Conservation (phyloP, 2,888 invertebrate species). For the Dioctria rufipes region DNA sequence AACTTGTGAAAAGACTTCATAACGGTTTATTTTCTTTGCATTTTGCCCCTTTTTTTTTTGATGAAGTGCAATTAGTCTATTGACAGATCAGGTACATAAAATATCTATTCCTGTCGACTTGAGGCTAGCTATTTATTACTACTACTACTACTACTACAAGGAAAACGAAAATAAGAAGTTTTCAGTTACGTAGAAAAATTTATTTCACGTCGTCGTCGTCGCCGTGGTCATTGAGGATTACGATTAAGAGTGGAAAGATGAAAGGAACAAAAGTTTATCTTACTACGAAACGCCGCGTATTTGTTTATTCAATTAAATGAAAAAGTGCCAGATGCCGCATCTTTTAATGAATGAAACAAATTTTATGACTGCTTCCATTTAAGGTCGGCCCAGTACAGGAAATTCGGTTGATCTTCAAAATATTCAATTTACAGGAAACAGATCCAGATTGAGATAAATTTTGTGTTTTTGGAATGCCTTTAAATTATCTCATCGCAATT, state of each 20-base stretch:
- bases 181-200: no score
- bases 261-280: slow-evolving; percentile 32
- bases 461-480: not conserved
- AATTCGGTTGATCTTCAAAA: slow-evolving; percentile 22
- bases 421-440: slow-evolving; percentile 9
- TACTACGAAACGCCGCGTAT: not conserved
- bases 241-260: slow-evolving; percentile 22
- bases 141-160: no score
- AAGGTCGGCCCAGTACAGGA: slow-evolving; percentile 9
- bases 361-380: slow-evolving; percentile 38
- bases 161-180: no score
- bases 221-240: no score
- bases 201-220: no score
- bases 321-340: slow-evolving; percentile 38
- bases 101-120: not conserved
- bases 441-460: not conserved
- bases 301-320: slow-evolving; percentile 38
- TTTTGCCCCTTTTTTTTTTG: not conserved
- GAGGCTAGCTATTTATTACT: no score
- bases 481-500: slow-evolving; percentile 23
- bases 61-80: not conserved
- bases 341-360: slow-evolving; percentile 25
- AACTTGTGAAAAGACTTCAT: not conserved
- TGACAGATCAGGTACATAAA: not conserved
- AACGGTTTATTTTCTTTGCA: not conserved